Percentiles rank a stretch among this genome's conserved stretches.
Conservation (phyloP, 2,888 invertebrate genomes). For the Pandemis heparana region DNA sequence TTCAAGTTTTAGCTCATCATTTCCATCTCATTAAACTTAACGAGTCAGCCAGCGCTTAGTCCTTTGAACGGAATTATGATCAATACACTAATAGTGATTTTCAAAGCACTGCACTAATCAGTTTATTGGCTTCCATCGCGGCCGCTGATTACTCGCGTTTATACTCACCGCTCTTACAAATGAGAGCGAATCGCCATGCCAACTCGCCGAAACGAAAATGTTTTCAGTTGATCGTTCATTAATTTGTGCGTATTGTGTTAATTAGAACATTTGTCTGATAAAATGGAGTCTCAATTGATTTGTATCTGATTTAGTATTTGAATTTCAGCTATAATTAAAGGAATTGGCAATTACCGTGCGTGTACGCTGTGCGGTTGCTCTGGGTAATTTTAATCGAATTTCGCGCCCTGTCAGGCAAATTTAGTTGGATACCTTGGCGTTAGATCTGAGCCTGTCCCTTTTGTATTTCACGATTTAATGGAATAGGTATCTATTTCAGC, state of each 20-base stretch:
- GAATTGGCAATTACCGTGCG: constrained; percentile 36
- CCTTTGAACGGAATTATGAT: constrained; percentile 3
- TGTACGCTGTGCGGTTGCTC: constrained; percentile 12
- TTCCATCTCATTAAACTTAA: constrained; percentile 8
- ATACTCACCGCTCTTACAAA: constrained; percentile 82
- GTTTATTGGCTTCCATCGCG: constrained; percentile 54
- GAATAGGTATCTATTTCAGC: background rate
- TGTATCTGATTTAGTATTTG: constrained; percentile 49
- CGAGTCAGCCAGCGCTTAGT: background rate
- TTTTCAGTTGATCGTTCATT: constrained; percentile 79
- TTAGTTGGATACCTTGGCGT: constrained; percentile 30
- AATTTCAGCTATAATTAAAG: constrained; percentile 40
- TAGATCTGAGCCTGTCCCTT: constrained; percentile 24
- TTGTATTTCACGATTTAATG: constrained; percentile 6
- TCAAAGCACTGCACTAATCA: constrained; percentile 56
- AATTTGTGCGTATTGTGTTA: constrained; percentile 81
- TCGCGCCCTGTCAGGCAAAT: constrained; percentile 22
- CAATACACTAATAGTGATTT: constrained; percentile 23
- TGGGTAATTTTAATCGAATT: constrained; percentile 34
- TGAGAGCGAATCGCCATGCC: constrained; percentile 68
- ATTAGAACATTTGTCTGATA: constrained; percentile 72
- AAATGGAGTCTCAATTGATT: constrained; percentile 58
- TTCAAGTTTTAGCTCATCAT: background rate
- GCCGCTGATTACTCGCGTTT: constrained; percentile 77
- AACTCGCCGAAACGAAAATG: constrained; percentile 72